phyloP scores from a whole-genome alignment of 2,797 vertebrate genomes.

The Ataeniobius toweri region DNA sequence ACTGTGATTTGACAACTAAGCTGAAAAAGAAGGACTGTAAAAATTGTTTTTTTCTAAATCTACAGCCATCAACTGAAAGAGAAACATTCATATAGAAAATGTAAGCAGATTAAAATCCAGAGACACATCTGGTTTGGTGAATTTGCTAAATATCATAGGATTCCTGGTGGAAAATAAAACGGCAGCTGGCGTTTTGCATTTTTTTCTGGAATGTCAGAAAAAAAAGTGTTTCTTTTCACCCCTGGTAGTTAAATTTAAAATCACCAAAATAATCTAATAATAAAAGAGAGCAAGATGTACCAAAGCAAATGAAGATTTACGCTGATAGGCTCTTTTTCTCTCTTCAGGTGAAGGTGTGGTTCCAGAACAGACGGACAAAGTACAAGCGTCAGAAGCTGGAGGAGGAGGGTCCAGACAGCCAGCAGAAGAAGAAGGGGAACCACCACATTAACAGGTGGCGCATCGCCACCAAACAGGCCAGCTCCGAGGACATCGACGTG shows the following conservation, averaged over 20 bases:
- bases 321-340: not conserved
- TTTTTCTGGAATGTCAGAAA: not conserved
- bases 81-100: not conserved
- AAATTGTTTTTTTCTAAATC: not conserved
- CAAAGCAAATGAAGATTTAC: not conserved
- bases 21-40: not conserved
- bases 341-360: constrained; percentile 96
- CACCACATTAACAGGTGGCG: constrained; percentile 99
- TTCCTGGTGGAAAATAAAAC: not conserved
- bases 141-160: not conserved
- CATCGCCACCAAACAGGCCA: constrained; percentile 94
- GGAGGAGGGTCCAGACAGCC: constrained; percentile 93
- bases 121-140: not conserved
- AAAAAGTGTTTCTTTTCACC: not conserved
- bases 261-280: not conserved
- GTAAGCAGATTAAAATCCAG: not conserved
- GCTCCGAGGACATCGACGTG: constrained; percentile 95
- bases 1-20: not conserved
- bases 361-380: constrained; percentile 97
- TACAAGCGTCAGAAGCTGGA: constrained; percentile 99
- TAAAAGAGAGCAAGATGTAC: not conserved
- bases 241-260: too few relatives aligned
- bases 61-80: not conserved
- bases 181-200: not conserved
- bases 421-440: constrained; percentile 98